Conservation (phyloP, 2,888 invertebrate genomes). For the Eurytoma californica region DNA sequence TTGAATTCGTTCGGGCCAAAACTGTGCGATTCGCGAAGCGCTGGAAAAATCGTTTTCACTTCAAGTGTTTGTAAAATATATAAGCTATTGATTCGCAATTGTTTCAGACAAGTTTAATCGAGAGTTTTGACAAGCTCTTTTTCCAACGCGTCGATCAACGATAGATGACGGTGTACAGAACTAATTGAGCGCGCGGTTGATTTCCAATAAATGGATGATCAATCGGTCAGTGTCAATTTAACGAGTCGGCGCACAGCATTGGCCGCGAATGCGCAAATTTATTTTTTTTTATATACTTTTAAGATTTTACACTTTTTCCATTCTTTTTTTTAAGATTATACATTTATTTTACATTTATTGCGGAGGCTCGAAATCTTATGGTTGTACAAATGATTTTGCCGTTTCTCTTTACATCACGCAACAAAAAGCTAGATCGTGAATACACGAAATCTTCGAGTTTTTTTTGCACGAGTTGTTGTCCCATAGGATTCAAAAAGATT, state of each 20-base stretch:
- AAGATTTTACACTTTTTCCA: conserved; percentile 49
- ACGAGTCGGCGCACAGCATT: conserved; percentile 32
- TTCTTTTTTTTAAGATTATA: conserved; percentile 67
- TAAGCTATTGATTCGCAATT: background rate
- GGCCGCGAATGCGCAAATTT: conserved; percentile 36
- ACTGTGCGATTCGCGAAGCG: conserved; percentile 50
- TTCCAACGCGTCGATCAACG: conserved; percentile 15
- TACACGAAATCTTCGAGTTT: conserved; percentile 16
- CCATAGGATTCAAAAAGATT: conserved; percentile 49
- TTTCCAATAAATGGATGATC: conserved; percentile 29
- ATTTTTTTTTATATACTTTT: conserved; percentile 28
- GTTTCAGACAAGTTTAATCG: conserved; percentile 6
- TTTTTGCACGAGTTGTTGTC: conserved; percentile 50
- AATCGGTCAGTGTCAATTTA: conserved; percentile 10
- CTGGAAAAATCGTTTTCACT: background rate
- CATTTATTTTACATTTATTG: conserved; percentile 72
- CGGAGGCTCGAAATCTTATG: conserved; percentile 67
- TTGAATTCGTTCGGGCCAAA: conserved; percentile 62
- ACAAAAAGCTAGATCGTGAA: conserved; percentile 25
- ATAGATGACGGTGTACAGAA: conserved; percentile 14
- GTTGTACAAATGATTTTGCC: conserved; percentile 61
- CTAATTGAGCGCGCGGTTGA: conserved; percentile 14
- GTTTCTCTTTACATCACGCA: conserved; percentile 25
- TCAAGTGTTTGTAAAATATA: background rate
- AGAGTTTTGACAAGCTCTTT: conserved; percentile 14